phyloP scores from a whole-genome alignment of 2,888 invertebrate species.

The Pyrochroa serraticornis region DNA sequence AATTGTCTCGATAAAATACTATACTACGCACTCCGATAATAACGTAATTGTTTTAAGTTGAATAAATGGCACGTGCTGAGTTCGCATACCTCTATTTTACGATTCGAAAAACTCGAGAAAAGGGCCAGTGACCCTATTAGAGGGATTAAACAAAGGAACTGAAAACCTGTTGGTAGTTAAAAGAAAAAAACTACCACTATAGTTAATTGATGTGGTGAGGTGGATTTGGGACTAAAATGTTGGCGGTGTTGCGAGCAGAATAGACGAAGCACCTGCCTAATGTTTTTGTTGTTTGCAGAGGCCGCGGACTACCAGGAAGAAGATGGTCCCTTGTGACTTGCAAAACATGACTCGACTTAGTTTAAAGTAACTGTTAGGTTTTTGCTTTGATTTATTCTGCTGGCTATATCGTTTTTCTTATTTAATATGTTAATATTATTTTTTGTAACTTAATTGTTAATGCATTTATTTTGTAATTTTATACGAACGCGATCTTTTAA shows the following conservation, averaged over 20 bases:
- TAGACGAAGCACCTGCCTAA: slow-evolving; percentile 27
- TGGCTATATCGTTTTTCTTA: slow-evolving; percentile 31
- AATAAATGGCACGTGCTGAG: slow-evolving; percentile 3
- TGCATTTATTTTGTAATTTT: slow-evolving; percentile 31
- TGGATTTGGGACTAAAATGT: slow-evolving; percentile 4
- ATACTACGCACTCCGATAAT: slow-evolving; percentile 17
- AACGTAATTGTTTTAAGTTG: slow-evolving; percentile 10
- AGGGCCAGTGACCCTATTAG: not conserved
- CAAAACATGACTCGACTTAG: slow-evolving; percentile 22
- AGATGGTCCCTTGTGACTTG: slow-evolving; percentile 31
- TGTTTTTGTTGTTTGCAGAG: slow-evolving; percentile 37
- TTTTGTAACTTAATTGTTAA: slow-evolving; percentile 4
- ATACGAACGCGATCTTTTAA: slow-evolving; percentile 18
- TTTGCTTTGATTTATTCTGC: slow-evolving; percentile 40
- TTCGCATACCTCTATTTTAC: too few relatives aligned
- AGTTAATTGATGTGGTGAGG: not conserved
- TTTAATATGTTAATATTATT: slow-evolving; percentile 12
- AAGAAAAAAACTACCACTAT: not conserved
- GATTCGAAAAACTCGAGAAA: not conserved
- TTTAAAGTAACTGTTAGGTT: slow-evolving; percentile 27
- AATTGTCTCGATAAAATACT: slow-evolving; percentile 22
- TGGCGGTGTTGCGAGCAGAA: slow-evolving; percentile 35
- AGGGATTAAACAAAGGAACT: not conserved
- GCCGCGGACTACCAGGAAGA: slow-evolving; percentile 33
- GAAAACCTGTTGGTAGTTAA: not conserved